phyloP scores from a whole-genome alignment of 1,140 invertebrate genomes.

The Heliothis subflexa region DNA sequence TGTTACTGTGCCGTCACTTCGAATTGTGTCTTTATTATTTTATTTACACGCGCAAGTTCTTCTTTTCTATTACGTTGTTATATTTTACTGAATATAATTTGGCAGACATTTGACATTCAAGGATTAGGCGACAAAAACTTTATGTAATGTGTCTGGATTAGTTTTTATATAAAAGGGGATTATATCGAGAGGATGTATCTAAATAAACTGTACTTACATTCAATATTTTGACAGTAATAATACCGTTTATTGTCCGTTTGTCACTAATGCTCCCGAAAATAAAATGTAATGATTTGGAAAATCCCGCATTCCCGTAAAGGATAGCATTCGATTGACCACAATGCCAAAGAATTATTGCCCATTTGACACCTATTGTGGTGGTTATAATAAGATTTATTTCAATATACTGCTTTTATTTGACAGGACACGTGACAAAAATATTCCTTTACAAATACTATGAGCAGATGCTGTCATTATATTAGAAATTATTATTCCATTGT shows the following conservation, averaged over 20 bases:
- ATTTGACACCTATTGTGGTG: conserved; percentile 76
- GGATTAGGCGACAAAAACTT: background rate
- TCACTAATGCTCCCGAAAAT: background rate
- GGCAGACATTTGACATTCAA: background rate
- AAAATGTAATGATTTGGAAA: conserved; percentile 39
- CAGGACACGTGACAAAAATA: conserved; percentile 75
- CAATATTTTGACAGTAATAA: conserved; percentile 45
- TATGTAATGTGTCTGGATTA: background rate
- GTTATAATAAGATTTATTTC: conserved; percentile 77
- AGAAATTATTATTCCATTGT: conserved; percentile 44
- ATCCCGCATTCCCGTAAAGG: conserved; percentile 39
- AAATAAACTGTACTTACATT: conserved; percentile 27
- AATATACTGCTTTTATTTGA: conserved; percentile 70
- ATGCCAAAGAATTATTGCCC: conserved; percentile 71
- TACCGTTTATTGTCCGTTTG: conserved; percentile 7
- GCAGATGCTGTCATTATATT: conserved; percentile 68
- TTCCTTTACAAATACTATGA: conserved; percentile 54
- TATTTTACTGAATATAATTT: background rate
- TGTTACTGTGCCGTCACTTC: background rate
- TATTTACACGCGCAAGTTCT: background rate
- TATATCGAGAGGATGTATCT: background rate
- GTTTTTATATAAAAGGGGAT: conserved; percentile 1
- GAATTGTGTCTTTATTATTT: conserved; percentile 15
- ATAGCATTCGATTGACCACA: conserved; percentile 60
- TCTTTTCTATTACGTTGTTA: background rate